A percentile compares a stretch with the other conserved stretches of the same genome.
Evolutionary conservation across 2,113 vertebrate genomes (phyloP).

Genomic region (Sterna hirundo): DNA sequence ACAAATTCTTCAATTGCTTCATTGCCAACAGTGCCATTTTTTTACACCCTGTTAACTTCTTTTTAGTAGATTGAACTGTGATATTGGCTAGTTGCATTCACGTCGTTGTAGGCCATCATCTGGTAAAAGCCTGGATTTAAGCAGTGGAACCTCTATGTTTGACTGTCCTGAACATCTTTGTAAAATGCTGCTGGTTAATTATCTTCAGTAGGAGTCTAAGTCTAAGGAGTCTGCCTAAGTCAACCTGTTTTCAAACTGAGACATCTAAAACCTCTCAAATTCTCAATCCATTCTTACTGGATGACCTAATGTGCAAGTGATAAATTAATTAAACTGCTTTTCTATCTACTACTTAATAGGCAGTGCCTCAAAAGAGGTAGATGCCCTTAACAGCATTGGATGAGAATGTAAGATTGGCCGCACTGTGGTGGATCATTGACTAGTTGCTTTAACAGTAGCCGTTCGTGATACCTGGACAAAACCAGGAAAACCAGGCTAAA

Average conservation of each 20-base stretch:
- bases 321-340: background rate
- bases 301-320: background rate
- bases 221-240: background rate
- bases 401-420: background rate
- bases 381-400: background rate
- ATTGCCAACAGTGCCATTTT: background rate
- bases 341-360: background rate
- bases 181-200: background rate
- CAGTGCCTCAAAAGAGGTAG: background rate
- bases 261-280: background rate
- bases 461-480: background rate
- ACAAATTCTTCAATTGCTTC: background rate
- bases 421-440: background rate
- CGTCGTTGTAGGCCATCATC: background rate
- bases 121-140: background rate
- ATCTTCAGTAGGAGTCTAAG: background rate
- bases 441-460: background rate
- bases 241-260: background rate
- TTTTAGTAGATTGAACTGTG: background rate
- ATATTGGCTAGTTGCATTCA: background rate
- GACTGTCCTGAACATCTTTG: background rate
- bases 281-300: background rate
- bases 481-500: background rate
- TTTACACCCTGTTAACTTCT: background rate
- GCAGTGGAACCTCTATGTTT: background rate